A percentile compares a stretch with the other conserved stretches of the same genome.
Conservation (phyloP, 2,888 invertebrate species). For the Meta bourneti region DNA sequence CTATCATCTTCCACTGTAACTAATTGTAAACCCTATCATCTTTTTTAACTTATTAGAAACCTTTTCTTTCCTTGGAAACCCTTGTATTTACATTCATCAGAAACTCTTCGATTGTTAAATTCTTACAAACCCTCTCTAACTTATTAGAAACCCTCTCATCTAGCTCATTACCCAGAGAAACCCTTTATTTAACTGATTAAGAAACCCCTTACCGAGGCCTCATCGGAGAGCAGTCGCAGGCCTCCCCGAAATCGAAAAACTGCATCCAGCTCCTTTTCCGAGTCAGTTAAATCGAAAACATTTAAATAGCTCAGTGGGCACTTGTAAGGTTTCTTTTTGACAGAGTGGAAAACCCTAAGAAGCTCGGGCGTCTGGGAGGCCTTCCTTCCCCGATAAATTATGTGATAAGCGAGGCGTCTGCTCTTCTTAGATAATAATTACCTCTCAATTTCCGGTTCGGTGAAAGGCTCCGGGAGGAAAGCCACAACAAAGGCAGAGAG, state of each 20-base stretch:
- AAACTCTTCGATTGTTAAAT: no score
- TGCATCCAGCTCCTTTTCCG: no score
- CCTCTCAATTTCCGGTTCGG: conserved; percentile 66
- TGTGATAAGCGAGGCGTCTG: conserved; percentile 67
- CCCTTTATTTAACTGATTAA: not conserved
- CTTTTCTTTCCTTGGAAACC: no score
- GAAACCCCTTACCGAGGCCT: not conserved
- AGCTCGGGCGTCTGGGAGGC: conserved; percentile 42
- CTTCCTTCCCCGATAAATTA: conserved; percentile 59
- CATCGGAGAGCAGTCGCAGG: not conserved
- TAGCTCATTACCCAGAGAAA: no score
- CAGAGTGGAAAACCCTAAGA: conserved; percentile 1
- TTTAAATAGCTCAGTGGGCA: not conserved
- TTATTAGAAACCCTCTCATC: no score
- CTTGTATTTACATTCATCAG: no score
- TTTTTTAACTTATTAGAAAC: no score
- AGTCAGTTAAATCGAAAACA: not conserved
- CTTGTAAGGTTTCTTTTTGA: not conserved
- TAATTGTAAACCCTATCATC: no score
- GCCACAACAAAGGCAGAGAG: conserved; percentile 70
- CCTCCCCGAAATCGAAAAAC: no score
- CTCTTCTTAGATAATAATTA: conserved; percentile 75
- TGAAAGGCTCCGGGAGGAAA: conserved; percentile 56
- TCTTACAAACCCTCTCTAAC: no score
- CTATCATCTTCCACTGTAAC: no score